Conservation (phyloP, 1,140 invertebrate genomes). For the Ditylenchus dipsaci region DNA sequence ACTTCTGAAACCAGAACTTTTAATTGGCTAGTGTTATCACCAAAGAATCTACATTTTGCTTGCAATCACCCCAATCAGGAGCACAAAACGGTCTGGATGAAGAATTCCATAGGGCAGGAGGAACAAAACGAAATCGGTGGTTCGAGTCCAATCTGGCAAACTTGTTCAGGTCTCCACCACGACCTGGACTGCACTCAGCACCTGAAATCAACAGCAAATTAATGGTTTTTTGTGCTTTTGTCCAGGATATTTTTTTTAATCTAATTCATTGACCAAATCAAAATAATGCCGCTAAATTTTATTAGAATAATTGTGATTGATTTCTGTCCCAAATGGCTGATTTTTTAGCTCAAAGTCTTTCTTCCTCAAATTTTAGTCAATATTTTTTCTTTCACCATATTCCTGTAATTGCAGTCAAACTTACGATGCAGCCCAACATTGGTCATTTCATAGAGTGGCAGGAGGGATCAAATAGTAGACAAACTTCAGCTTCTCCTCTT, state of each 20-base stretch:
- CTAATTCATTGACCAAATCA: too few species aligned
- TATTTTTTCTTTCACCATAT: too few species aligned
- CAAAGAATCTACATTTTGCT: background rate
- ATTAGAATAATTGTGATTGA: background rate
- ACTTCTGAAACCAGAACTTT: too few species aligned
- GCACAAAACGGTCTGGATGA: background rate
- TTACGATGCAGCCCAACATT: background rate
- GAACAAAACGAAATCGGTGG: background rate
- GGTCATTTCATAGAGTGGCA: conserved; percentile 13
- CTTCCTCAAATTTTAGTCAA: too few species aligned
- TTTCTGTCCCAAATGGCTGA: too few species aligned
- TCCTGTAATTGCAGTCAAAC: too few species aligned
- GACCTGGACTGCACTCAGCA: background rate
- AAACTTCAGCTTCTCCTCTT: conserved; percentile 12
- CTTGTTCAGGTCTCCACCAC: background rate
- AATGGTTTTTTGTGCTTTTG: too few species aligned
- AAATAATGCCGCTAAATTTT: too few species aligned
- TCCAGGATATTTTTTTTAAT: too few species aligned
- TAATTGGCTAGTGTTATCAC: too few species aligned
- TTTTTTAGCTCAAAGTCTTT: too few species aligned
- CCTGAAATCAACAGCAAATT: background rate
- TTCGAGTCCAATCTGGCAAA: background rate
- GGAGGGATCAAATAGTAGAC: conserved; percentile 13
- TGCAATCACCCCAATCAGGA: background rate
- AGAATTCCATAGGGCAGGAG: background rate